Evolutionary conservation across 2,113 vertebrate species (phyloP).

Genomic region (Callocephalon fimbriatum): DNA sequence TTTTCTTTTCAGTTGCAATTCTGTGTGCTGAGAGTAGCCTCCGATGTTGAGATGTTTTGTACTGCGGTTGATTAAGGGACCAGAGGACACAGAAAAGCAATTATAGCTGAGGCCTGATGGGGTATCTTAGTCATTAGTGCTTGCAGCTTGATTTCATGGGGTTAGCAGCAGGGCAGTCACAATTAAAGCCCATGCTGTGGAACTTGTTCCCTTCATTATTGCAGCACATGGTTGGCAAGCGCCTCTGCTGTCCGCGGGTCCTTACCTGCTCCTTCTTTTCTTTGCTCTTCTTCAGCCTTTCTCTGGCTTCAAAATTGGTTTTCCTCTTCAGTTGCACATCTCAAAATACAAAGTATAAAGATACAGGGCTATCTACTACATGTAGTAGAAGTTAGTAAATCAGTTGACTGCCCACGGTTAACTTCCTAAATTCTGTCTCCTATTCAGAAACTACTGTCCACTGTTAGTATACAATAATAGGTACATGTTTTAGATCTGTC

Average conservation of each 20-base stretch:
- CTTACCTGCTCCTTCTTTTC: neutral
- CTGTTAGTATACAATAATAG: neutral
- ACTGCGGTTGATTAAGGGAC: neutral
- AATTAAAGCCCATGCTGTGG: neutral
- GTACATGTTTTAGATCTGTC: neutral
- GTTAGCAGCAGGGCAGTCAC: neutral
- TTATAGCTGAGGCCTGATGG: neutral
- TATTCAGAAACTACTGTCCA: neutral
- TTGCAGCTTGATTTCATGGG: neutral
- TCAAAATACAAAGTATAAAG: neutral
- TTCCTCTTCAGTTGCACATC: neutral
- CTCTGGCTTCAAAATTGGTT: neutral
- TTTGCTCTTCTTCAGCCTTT: neutral
- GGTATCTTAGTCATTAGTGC: neutral
- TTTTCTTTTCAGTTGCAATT: neutral
- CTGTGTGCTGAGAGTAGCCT: neutral
- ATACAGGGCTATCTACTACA: neutral
- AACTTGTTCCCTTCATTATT: neutral
- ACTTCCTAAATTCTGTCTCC: neutral
- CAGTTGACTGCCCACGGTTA: neutral
- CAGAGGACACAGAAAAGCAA: neutral
- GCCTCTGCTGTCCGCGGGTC: fast-evolving
- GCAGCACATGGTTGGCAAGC: fast-evolving
- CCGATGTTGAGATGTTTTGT: neutral
- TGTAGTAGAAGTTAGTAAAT: neutral